Evolutionary conservation across 2,113 vertebrate species (phyloP), one percentile per base, ranked within the genome.

Genomic region (Oncorhynchus clarkii): DNA sequence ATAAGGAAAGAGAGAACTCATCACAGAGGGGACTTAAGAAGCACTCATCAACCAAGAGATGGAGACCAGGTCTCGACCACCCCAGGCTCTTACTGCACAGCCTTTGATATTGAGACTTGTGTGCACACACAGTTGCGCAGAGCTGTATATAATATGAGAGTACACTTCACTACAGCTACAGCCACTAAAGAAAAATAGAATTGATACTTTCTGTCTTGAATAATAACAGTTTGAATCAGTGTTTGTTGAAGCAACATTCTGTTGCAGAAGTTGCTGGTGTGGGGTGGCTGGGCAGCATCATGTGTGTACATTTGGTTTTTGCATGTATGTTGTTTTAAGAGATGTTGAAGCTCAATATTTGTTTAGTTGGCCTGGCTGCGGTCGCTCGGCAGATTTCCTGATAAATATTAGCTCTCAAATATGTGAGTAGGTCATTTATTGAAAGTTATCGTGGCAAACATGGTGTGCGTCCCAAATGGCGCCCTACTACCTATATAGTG

Each of bases 401-500:
- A 89, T 88, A 89, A 90, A 90, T 89, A 89, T 89, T 88, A 88
- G 81, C 75, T 73, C 81, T 82, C 86, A 90, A 91, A 91, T 91
- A 89, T 86, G 85, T 79, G 85, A 84, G 87, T 69, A 73, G 81
- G 75, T 75, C 80, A 84, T 89, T 88, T 86, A 90, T 88, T 78
- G 87, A 88, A 86, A 88, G 85, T 27, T 83, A 88, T 82, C 84
- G 72, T 74, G 86, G 83, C 85, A 84, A 88, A 89, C 86, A 79
- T 82, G 87, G 84, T 84, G 85, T 89, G 82, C 87, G 86, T 88
- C 85, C 79, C 83, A 62, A 62, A 62, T 14, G 3, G 12, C 16
- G 4, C 51, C 13, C 51, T 54, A 54, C 16, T 18, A 2, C 16
- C 5, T 18, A 54, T 14, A 18, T 16, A 54, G 16, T 54, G 16